Percentiles rank a stretch among this genome's conserved stretches.
phyloP scores from a whole-genome alignment of 2,888 invertebrate genomes.

The Ophioninae sp. region DNA sequence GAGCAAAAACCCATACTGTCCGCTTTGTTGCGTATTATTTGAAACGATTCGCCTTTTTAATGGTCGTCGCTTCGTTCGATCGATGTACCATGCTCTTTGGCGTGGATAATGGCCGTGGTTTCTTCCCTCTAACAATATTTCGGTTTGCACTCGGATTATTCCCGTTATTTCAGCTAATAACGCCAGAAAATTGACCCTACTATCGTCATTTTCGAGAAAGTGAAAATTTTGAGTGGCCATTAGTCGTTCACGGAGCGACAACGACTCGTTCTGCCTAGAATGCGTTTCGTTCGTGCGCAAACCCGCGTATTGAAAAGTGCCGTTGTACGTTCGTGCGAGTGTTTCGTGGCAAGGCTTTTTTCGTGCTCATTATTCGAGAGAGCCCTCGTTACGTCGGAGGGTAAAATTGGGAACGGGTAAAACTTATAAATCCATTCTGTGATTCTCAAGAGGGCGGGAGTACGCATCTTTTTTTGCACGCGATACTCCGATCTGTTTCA shows the following conservation, averaged over 20 bases:
- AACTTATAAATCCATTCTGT: neutral
- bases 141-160: conserved; percentile 34
- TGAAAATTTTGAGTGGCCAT: conserved; percentile 43
- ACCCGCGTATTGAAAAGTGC: conserved; percentile 1
- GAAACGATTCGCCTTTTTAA: conserved; percentile 35
- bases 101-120: neutral
- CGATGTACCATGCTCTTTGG: conserved; percentile 18
- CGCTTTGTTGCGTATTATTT: conserved; percentile 40
- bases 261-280: conserved; percentile 44
- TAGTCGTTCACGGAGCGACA: conserved; percentile 24
- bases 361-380: conserved; percentile 50
- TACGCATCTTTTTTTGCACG: neutral
- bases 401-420: neutral
- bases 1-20: conserved; percentile 10
- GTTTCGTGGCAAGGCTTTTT: conserved; percentile 62
- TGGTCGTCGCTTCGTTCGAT: conserved; percentile 46
- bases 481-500: neutral
- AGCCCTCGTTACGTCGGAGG: conserved; percentile 19
- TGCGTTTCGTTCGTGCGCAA: conserved; percentile 23
- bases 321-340: conserved; percentile 22
- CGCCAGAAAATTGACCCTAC: conserved; percentile 9
- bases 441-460: conserved; percentile 14
- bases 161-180: conserved; percentile 40
- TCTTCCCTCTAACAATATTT: conserved; percentile 7
- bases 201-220: conserved; percentile 10